These are phyloP conservation scores for Eilema sororculum DNA, from an alignment of 2,888 invertebrate species.

Conservation along the genomic window DNA sequence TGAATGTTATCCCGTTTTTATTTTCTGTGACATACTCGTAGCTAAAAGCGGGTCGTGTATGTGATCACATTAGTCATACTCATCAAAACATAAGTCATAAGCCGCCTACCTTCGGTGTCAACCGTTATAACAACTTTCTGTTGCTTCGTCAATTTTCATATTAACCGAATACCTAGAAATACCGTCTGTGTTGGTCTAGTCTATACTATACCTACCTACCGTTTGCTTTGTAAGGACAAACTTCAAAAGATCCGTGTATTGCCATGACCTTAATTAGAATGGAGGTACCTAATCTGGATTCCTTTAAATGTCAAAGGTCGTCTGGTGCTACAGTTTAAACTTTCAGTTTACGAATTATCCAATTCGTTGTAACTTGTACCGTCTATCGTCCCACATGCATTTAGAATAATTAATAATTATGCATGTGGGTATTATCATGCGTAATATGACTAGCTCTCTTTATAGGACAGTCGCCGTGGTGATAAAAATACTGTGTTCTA, in stretches of 20 bases:
- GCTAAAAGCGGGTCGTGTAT: not conserved
- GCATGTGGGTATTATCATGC: not conserved
- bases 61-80: constrained; percentile 40
- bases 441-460: not conserved
- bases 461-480: not conserved
- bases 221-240: not conserved
- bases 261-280: constrained; percentile 4
- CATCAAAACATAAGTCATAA: constrained; percentile 40
- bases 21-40: not conserved
- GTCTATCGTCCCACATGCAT: not conserved
- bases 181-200: not conserved
- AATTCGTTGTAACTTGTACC: not conserved
- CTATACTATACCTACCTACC: not conserved
- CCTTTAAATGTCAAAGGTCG: constrained; percentile 4
- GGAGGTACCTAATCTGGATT: not conserved
- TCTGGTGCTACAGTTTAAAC: not conserved
- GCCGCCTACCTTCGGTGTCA: constrained; percentile 43
- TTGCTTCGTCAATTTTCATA: constrained; percentile 46
- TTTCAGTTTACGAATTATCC: not conserved
- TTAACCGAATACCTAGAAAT: constrained; percentile 44
- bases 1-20: not conserved
- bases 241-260: not conserved
- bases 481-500: not conserved
- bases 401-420: not conserved
- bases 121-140: constrained; percentile 45